Percentiles rank a stretch among this genome's conserved stretches.
Conservation (phyloP, 2,888 invertebrate species). For the Orthosia gracilis region DNA sequence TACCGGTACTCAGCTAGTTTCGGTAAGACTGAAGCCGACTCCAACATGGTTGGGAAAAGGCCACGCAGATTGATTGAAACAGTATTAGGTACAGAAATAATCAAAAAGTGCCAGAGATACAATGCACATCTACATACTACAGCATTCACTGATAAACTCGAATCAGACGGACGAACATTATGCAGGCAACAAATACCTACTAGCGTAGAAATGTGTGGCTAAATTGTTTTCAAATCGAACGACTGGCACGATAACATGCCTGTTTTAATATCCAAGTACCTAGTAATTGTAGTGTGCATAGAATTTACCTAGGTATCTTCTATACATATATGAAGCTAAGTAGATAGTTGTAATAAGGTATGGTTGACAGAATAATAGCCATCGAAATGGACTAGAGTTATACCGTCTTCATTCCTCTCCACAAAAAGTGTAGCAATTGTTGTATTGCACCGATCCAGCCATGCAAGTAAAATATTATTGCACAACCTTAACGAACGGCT, state of each 20-base stretch:
- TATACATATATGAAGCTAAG: neutral
- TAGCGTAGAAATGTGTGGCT: conserved; percentile 15
- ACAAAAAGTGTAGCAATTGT: too few relatives aligned
- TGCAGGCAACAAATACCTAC: conserved; percentile 1
- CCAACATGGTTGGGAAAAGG: too few relatives aligned
- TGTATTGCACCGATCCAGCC: too few relatives aligned
- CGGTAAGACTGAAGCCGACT: too few relatives aligned
- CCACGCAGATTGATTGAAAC: too few relatives aligned
- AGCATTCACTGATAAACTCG: neutral
- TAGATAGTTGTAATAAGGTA: too few relatives aligned
- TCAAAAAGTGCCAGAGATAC: neutral
- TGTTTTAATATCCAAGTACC: neutral
- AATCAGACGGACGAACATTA: conserved; percentile 7
- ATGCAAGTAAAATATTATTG: too few relatives aligned
- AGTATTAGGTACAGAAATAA: neutral
- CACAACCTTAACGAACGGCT: too few relatives aligned
- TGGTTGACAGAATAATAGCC: too few relatives aligned
- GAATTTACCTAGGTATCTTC: neutral
- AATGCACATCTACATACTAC: neutral
- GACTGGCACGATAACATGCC: conserved; percentile 20
- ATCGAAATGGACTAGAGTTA: too few relatives aligned
- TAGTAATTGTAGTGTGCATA: neutral
- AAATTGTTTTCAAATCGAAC: conserved; percentile 40
- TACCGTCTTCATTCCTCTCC: too few relatives aligned
- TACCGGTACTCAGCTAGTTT: too few relatives aligned